A percentile compares a stretch with the other conserved stretches of the same genome.
Conservation (phyloP, 2,113 vertebrate species). For the Mesocricetus auratus region DNA sequence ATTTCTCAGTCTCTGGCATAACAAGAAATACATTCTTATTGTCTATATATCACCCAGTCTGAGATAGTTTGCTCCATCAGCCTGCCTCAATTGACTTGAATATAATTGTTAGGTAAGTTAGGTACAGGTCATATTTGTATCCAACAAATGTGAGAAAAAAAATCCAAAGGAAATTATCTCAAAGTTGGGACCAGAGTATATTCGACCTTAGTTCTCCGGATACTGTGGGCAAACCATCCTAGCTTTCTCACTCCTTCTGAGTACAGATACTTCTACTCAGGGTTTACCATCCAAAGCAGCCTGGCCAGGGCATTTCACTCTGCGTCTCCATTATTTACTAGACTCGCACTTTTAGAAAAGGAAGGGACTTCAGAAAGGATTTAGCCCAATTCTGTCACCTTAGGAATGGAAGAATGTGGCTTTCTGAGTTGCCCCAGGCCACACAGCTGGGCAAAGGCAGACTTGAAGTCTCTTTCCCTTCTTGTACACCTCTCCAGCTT, state of each 20-base stretch:
- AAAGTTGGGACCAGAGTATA: neutral
- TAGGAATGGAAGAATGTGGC: neutral
- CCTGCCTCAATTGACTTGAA: neutral
- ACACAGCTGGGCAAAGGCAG: neutral
- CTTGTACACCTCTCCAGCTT: neutral
- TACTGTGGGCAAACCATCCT: neutral
- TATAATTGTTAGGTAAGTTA: neutral
- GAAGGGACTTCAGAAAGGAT: neutral
- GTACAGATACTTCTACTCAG: neutral
- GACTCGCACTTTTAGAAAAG: neutral
- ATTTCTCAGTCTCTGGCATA: neutral
- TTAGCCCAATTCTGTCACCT: neutral
- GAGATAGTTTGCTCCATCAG: neutral
- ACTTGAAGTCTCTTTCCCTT: neutral
- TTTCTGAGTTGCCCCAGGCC: neutral
- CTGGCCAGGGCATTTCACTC: neutral
- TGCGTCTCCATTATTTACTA: slow-evolving; percentile 23
- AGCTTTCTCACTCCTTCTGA: neutral
- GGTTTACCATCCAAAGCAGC: neutral
- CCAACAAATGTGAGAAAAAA: neutral
- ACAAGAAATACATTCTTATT: neutral
- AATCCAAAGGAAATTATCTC: slow-evolving; percentile 29
- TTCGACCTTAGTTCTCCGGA: slow-evolving; percentile 13
- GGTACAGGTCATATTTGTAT: neutral
- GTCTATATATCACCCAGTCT: neutral